Base-by-base conservation (phyloP, 2,113 vertebrate species). In the Sceloporus undulatus region DNA sequence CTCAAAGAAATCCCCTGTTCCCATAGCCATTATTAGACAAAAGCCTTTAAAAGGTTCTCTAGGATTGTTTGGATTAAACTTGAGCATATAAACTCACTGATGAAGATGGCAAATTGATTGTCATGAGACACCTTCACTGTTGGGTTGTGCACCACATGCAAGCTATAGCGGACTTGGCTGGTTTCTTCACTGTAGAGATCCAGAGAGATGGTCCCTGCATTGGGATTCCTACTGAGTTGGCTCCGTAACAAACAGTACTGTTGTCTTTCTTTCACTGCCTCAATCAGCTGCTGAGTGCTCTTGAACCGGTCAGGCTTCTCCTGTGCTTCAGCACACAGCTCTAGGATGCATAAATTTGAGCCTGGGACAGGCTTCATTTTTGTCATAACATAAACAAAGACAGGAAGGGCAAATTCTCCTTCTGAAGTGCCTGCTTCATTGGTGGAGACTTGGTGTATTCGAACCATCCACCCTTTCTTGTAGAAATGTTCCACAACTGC, bases 41-140 rank as follows among this genome's bases (percentile, higher is more conserved):
- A 5, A 48, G 21, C 38, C 82, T 75, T 40, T 29, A 73, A 56
- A 19, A 80, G 29, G 38, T n/a, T 71, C 71, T 40, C 21, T 85
- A 48, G 9, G 59, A 18, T 75, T 87, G n/a, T 62, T 40, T 73
- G 23, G 54, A 73, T 80, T 42, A 42, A 54, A 25, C 10, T 11
- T 82, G 25, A 9, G 42, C 42, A 70, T 21, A 59, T 29, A 78
- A 77, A 95, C 98, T 98, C 95, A 99, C 99, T 97, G 93, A 99
- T 99, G 94, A 99, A 99, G 92, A 99, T 98, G 85, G 98, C 98
- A 71, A 99, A 99, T 85, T 96, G 97, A 96, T 97, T 98, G 89
- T 97, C 92, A 92, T 95, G 96, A 75, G 98, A 97, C 82, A 96
- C 93, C 91, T 98, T 98, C 95, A 97, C 94, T 0, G 85, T 85